phyloP scores from a whole-genome alignment of 2,797 vertebrate species.

The Spea hammondii region DNA sequence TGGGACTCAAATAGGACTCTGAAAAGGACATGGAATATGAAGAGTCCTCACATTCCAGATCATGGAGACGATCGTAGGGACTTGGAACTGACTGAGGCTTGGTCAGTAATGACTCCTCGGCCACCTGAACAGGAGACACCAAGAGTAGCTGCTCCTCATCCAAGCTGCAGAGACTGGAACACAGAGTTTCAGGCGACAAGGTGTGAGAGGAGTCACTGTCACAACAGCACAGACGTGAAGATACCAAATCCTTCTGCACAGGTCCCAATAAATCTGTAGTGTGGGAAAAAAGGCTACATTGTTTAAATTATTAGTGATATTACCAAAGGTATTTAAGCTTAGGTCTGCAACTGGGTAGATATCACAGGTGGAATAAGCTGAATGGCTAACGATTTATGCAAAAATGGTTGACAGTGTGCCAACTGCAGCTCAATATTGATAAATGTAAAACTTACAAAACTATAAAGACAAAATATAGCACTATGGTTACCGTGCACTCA shows the following conservation, averaged over 20 bases:
- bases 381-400: no score
- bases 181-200: constrained; percentile 85
- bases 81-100: constrained; percentile 79
- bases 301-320: no score
- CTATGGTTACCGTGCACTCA: no score
- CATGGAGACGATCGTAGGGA: constrained; percentile 81
- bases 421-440: no score
- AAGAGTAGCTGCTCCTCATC: constrained; percentile 81
- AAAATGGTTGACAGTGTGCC: no score
- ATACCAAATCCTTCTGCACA: constrained; percentile 77
- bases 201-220: constrained; percentile 48
- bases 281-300: background rate
- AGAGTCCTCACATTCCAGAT: constrained; percentile 82
- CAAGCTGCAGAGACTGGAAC: constrained; percentile 94
- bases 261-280: constrained; percentile 41
- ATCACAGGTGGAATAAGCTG: no score
- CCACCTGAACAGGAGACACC: constrained; percentile 80
- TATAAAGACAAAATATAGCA: no score
- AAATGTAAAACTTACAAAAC: no score
- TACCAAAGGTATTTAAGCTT: no score
- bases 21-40: constrained; percentile 84
- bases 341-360: no score
- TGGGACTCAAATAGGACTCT: constrained; percentile 84
- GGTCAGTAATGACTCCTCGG: constrained; percentile 77
- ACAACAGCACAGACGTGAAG: constrained; percentile 45